These are phyloP conservation scores for Megaceryle alcyon DNA, from an alignment of 2,797 vertebrate species.

Conservation along the genomic window DNA sequence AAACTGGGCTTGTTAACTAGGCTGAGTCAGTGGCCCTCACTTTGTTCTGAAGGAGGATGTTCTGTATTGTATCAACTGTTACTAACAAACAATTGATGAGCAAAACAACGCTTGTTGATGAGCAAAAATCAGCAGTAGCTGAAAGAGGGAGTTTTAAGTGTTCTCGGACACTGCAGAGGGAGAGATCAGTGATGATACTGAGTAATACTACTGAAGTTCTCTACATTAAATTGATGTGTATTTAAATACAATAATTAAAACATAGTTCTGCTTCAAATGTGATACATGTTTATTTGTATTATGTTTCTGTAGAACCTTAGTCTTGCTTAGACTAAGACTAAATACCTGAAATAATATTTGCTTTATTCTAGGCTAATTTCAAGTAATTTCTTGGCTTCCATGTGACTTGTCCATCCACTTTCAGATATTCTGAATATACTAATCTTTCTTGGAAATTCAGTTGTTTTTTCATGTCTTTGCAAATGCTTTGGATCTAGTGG, in stretches of 20 bases:
- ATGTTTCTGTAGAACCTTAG: background rate
- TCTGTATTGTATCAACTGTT: background rate
- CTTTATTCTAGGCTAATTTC: background rate
- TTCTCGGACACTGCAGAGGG: background rate
- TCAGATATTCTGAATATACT: background rate
- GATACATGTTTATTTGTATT: background rate
- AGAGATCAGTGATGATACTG: background rate
- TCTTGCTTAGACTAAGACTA: background rate
- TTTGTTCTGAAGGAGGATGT: background rate
- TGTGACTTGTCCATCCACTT: background rate
- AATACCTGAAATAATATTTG: background rate
- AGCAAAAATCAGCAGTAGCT: background rate
- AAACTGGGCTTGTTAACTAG: background rate
- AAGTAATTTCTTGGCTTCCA: background rate
- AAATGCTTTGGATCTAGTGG: background rate
- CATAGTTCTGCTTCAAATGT: background rate
- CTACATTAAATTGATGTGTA: background rate
- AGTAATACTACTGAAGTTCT: background rate
- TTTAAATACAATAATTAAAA: background rate
- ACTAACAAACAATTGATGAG: background rate
- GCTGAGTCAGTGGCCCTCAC: conserved; percentile 26
- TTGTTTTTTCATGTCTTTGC: background rate
- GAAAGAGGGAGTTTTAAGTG: background rate
- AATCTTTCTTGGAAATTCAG: background rate
- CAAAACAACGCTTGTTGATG: background rate